phyloP scores from a whole-genome alignment of 2,797 vertebrate genomes.

The Tauraco hartlaubi region DNA sequence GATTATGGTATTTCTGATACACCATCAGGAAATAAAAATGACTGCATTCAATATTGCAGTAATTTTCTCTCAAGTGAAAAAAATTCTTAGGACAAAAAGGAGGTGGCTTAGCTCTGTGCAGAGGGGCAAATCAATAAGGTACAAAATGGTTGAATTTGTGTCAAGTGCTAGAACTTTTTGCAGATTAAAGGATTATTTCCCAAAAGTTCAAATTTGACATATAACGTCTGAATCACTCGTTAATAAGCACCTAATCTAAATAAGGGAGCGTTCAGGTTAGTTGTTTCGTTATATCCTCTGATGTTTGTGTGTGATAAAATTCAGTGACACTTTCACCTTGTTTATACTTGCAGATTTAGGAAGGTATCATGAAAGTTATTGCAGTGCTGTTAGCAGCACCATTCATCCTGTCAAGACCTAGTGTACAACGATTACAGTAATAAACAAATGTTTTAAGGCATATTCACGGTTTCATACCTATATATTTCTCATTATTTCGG shows the following conservation, averaged over 20 bases:
- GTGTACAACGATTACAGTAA: not conserved
- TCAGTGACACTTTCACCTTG: not conserved
- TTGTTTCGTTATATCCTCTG: not conserved
- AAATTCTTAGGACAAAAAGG: not conserved
- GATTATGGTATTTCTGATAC: not conserved
- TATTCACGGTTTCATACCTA: not conserved
- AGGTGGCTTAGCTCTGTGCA: not conserved
- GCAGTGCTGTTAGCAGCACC: not conserved
- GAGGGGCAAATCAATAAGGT: not conserved
- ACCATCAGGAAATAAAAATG: not conserved
- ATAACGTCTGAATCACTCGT: not conserved
- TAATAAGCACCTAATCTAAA: not conserved
- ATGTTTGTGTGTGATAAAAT: not conserved
- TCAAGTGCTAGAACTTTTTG: not conserved
- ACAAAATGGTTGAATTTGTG: not conserved
- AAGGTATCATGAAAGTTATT: not conserved
- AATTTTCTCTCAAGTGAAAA: not conserved
- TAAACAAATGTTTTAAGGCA: not conserved
- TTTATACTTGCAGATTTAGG: not conserved
- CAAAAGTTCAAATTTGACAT: not conserved
- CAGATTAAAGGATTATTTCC: constrained; percentile 14
- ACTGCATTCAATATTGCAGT: not conserved
- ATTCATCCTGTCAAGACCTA: not conserved
- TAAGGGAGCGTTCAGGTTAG: not conserved
- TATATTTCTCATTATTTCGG: not conserved